Evolutionary conservation across 1,140 invertebrate species (phyloP), one percentile per base, ranked within the genome.

Genomic region (Drosophila miranda): DNA sequence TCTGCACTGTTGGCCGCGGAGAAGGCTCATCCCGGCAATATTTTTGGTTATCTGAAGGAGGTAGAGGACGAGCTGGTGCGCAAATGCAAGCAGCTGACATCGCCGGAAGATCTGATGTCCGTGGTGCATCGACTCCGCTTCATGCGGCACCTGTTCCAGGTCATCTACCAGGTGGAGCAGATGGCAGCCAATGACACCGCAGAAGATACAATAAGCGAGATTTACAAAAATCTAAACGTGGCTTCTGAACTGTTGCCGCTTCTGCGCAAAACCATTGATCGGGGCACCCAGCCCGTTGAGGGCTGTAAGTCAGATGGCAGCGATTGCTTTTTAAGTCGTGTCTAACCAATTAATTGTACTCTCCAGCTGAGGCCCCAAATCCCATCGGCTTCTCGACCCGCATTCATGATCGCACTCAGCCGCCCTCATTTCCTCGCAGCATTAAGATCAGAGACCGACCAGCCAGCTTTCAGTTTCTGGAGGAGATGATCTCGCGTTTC

Each of bases 401-500:
- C 90, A 95, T 98, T 38, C 99, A 99, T 92, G 98, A 99, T 92
- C 94, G 98, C 70, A 93, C 99, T 30, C 92, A 99, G 28, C 98
- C 98, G 42, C 98, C 98, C 1, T 99, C 98, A n/a, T 99, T 99
- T 93, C 98, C 98, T 8, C 93, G 98, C 2, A 99, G 98, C 91
- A 98, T 98, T 1, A 96, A 97, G 91, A 98, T 99, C 75, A 97
- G 97, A 74, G 95, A 95, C 49, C 93, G 97, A 42, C 91, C 93
- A 34, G 96, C 98, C 79, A 96, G 97, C 28, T 91, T 98, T 64
- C 93, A 94, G 76, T 99, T 98, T 91, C 94, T 99, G 78, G 94
- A 96, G 75, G 95, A 96, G 78, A 93, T 98, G 73, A 92, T 98
- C 6, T 92, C 94, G 28, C 93, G 96, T 63, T 92, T 99, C 34